Evolutionary conservation across 2,797 vertebrate species (phyloP).

Genomic region (Uromys caudimaculatus): DNA sequence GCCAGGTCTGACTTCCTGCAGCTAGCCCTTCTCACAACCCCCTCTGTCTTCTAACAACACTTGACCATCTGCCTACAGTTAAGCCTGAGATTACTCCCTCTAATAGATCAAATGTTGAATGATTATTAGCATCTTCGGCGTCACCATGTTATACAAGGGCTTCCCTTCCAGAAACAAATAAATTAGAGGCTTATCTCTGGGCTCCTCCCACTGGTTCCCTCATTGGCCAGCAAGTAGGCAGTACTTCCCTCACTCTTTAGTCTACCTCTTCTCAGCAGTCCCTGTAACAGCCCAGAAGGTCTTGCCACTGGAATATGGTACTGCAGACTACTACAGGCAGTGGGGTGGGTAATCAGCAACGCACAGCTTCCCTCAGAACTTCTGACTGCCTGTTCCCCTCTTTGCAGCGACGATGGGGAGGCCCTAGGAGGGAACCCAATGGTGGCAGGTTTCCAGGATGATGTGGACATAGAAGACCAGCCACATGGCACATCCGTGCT

Average conservation of each 20-base stretch:
- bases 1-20: neutral
- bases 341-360: accelerated
- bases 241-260: neutral
- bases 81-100: neutral
- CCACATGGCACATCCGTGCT: conserved; percentile 79
- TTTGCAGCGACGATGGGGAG: conserved; percentile 93
- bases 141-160: neutral
- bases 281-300: accelerated
- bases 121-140: neutral
- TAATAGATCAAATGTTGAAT: too few relatives aligned
- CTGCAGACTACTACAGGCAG: accelerated
- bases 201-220: neutral
- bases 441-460: conserved; percentile 96
- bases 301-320: neutral
- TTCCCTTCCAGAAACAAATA: neutral
- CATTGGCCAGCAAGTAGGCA: too few relatives aligned
- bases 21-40: neutral
- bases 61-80: neutral
- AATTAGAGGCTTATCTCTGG: neutral
- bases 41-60: neutral
- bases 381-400: neutral
- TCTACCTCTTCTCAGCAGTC: neutral
- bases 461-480: conserved; percentile 93
- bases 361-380: accelerated
- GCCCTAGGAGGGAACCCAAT: conserved; percentile 91